phyloP scores from a whole-genome alignment of 2,113 vertebrate genomes.

The Chionis minor region DNA sequence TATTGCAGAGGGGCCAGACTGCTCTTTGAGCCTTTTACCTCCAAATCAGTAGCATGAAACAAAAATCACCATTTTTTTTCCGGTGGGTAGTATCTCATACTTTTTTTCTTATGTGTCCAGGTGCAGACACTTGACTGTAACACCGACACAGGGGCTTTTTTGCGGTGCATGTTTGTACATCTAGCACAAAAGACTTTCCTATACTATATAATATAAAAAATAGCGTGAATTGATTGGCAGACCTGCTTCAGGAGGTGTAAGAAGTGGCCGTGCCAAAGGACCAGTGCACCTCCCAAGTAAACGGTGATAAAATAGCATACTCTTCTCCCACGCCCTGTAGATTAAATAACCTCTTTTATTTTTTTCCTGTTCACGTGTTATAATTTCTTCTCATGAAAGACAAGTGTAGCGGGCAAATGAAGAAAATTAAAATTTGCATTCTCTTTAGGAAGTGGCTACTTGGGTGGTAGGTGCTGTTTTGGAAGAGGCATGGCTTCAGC shows the following conservation, averaged over 20 bases:
- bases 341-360: neutral
- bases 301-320: neutral
- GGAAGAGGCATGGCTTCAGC: neutral
- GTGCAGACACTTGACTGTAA: neutral
- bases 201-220: neutral
- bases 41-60: neutral
- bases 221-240: neutral
- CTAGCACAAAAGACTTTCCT: neutral
- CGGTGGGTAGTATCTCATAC: neutral
- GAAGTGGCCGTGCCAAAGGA: neutral
- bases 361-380: rapidly evolving
- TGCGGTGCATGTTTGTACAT: rapidly evolving
- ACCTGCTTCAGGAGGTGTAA: neutral
- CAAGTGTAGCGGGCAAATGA: rapidly evolving
- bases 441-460: rapidly evolving
- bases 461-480: neutral
- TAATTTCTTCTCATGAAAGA: neutral
- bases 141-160: neutral
- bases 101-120: neutral
- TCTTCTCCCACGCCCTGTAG: neutral
- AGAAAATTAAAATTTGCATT: neutral
- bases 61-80: neutral
- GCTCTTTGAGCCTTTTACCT: neutral
- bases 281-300: neutral
- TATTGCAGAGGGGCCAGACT: neutral